These are phyloP conservation scores for Leucophenga montana DNA, from an alignment of 2,888 invertebrate genomes.

Conservation along the genomic window DNA sequence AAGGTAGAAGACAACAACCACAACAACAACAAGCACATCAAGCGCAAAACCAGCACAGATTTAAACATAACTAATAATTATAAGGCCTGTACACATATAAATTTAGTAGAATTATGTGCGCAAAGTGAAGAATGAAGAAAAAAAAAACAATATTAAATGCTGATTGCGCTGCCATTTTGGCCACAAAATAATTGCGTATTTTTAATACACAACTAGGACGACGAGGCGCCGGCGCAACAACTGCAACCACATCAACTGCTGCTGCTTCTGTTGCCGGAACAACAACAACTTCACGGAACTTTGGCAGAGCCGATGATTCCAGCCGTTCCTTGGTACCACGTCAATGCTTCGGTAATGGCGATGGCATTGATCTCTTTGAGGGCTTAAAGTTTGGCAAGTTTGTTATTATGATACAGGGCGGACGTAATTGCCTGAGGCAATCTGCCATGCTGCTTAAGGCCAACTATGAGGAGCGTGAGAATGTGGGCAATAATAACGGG, in stretches of 20 bases:
- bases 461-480: conserved; percentile 59
- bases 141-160: background rate
- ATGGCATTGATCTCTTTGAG: conserved; percentile 55
- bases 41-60: background rate
- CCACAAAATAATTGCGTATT: conserved; percentile 19
- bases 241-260: conserved; percentile 50
- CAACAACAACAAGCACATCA: no score
- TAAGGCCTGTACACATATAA: conserved; percentile 9
- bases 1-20: conserved; percentile 75
- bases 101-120: conserved; percentile 1
- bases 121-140: background rate
- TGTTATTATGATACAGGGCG: conserved; percentile 60
- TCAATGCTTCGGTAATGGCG: conserved; percentile 47
- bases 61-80: background rate
- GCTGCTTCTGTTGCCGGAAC: conserved; percentile 49
- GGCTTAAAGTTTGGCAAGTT: conserved; percentile 64
- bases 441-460: conserved; percentile 56
- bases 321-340: background rate
- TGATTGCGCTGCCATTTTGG: background rate
- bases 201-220: conserved; percentile 33
- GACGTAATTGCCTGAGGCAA: conserved; percentile 63
- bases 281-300: no score
- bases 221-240: conserved; percentile 27
- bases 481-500: conserved; percentile 29
- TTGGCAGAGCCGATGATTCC: background rate